Evolutionary conservation across 2,797 vertebrate species (phyloP), one percentile per base, ranked within the genome.

Genomic region (Halcyon chelicuti): DNA sequence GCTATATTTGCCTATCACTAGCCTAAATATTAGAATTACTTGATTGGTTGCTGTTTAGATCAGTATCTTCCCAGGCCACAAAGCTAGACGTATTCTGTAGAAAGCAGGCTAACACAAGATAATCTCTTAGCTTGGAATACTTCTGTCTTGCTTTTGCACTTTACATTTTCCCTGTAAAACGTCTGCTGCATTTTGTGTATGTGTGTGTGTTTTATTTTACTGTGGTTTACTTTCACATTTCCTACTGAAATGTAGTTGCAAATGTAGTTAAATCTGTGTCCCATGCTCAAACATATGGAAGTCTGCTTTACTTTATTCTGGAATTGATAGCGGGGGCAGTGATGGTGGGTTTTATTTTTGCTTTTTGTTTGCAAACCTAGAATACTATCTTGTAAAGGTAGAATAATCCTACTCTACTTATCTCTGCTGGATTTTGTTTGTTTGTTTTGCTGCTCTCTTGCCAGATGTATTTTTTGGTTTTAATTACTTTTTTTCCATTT

Each of bases 1-100:
- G 71, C 88, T 95, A 29, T 81, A 84, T 93, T 95, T 97, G 76
- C 67, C 76, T 90, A 49, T 78, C 85, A 22, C 82, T 88, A 96
- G 46, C 90, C 91, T 88, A 86, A 96, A 88, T 92, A 93, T 71
- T 92, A 72, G 39, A 92, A 93, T 80, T 73, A 79, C 73, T 90
- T 47, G 79, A 76, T 81, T 73, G 73, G 76, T 67, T 93, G 75
- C 79, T 88, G 63, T 87, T 94, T 88, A 92, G 73, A 90, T 93
- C 72, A 60, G 49, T 89, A 74, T 88, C 83, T 76, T 86, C 42
- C 60, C 62, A 93, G n/a, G 52, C 55, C 7, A n/a, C 62, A 55
- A 78, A 86, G 51, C 47, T 28, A 35, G 60, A 75, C 52, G 52
- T 8, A 3, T 58, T 88, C 55, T 76, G 14, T 22, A 61, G 68